phyloP scores from a whole-genome alignment of 64 coral and sea anemone species.

The Trachythela sp. region DNA sequence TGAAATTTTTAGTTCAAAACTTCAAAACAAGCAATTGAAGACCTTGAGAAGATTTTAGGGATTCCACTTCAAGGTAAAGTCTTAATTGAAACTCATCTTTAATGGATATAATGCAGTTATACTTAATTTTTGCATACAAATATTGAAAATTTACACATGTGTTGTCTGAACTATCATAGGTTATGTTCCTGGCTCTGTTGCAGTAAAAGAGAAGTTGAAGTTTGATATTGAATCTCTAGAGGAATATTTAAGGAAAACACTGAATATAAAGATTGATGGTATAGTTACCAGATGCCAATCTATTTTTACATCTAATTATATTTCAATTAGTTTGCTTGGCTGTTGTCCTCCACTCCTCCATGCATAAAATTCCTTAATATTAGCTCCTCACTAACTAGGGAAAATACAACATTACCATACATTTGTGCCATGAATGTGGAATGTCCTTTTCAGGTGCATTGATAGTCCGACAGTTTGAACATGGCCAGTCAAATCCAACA shows the following conservation, averaged over 20 bases:
- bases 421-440: no score
- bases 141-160: background rate
- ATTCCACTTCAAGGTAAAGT: slow-evolving; percentile 43
- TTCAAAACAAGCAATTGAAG: slow-evolving; percentile 26
- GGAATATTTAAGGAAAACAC: slow-evolving; percentile 62
- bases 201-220: slow-evolving; percentile 61
- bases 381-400: no score
- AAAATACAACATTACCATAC: no score
- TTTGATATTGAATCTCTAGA: slow-evolving; percentile 56
- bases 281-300: background rate
- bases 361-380: no score
- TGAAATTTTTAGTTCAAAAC: slow-evolving; percentile 47
- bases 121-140: background rate
- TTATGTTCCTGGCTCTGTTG: slow-evolving; percentile 60
- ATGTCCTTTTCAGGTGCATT: slow-evolving; percentile 50
- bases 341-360: no score
- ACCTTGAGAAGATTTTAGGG: slow-evolving; percentile 42
- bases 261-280: slow-evolving; percentile 66
- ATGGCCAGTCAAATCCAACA: slow-evolving; percentile 96
- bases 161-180: background rate
- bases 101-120: no score
- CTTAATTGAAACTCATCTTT: background rate
- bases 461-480: slow-evolving; percentile 76
- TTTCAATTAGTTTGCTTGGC: background rate
- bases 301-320: background rate